Evolutionary conservation across 2,888 invertebrate genomes (phyloP).

Genomic region (Chloromyia formosa): DNA sequence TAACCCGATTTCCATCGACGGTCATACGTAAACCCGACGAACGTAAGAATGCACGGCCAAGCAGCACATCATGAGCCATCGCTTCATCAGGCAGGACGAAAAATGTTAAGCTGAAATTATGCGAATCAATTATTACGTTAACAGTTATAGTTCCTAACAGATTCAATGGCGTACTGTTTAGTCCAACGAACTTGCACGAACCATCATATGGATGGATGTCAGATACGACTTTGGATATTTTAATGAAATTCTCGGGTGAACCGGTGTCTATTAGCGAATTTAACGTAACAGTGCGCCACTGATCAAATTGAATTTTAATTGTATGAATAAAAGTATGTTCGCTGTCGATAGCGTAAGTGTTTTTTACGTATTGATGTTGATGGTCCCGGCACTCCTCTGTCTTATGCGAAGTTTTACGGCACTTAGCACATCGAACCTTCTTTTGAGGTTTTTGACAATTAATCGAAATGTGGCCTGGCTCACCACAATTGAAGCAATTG

Average conservation of each 20-base stretch:
- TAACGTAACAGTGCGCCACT: not conserved
- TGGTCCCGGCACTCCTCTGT: not conserved
- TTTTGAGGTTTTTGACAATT: conserved; percentile 40
- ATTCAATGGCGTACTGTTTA: not conserved
- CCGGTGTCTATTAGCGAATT: not conserved
- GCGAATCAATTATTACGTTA: not conserved
- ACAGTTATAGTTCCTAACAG: not conserved
- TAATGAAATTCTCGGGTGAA: not conserved
- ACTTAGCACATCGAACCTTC: conserved; percentile 16
- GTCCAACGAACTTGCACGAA: not conserved
- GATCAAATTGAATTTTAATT: not conserved
- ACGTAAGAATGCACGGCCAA: not conserved
- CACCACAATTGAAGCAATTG: not conserved
- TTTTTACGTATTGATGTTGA: no score
- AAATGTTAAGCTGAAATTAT: not conserved
- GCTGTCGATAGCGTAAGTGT: not conserved
- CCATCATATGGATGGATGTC: not conserved
- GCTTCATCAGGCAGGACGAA: not conserved
- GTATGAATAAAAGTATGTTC: not conserved
- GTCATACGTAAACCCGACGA: not conserved
- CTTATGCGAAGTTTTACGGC: not conserved
- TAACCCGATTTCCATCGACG: not conserved
- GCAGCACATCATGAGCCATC: not conserved
- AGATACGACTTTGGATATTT: not conserved
- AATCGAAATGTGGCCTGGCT: not conserved